These are phyloP conservation scores for Australoheros scitulus DNA, from an alignment of 2,113 vertebrate species.

Conservation along the genomic window DNA sequence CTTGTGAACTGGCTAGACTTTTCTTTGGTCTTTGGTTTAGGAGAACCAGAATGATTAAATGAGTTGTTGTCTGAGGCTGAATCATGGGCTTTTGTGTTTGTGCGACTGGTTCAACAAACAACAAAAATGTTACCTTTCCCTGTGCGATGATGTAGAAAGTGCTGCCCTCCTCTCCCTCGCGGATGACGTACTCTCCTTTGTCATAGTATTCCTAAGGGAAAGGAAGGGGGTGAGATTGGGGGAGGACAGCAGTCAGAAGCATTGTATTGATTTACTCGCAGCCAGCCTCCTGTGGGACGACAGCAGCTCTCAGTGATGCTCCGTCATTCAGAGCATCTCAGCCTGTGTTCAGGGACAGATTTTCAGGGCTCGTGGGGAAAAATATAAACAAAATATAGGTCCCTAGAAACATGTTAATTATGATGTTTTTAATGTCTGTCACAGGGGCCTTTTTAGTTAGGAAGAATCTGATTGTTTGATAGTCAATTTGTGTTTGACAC, in stretches of 20 bases:
- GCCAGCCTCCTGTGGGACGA: slow-evolving; percentile 16
- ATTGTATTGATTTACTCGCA: slow-evolving; percentile 49
- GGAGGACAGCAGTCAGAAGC: slow-evolving; percentile 21
- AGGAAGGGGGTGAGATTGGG: neutral
- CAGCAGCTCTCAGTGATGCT: slow-evolving; percentile 9
- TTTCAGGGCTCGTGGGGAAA: neutral
- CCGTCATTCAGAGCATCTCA: slow-evolving; percentile 4
- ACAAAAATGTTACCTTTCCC: slow-evolving; percentile 74
- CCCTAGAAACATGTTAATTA: neutral
- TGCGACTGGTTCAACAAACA: neutral
- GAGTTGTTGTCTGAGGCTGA: neutral
- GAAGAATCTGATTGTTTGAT: neutral
- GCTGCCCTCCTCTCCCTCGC: slow-evolving; percentile 82
- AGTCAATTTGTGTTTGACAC: neutral
- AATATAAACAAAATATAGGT: neutral
- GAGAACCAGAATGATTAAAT: neutral
- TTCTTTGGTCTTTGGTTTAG: accelerated
- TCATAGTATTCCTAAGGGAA: slow-evolving; percentile 80
- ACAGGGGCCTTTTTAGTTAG: neutral
- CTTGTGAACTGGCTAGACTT: neutral
- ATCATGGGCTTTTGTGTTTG: neutral
- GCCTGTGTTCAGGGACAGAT: neutral
- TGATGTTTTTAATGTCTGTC: slow-evolving; percentile 2
- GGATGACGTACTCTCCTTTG: slow-evolving; percentile 80
- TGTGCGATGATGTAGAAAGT: slow-evolving; percentile 84